Evolutionary conservation across 2,888 invertebrate species (phyloP), one percentile per base, ranked within the genome.

Genomic region (Drosophila subsilvestris): DNA sequence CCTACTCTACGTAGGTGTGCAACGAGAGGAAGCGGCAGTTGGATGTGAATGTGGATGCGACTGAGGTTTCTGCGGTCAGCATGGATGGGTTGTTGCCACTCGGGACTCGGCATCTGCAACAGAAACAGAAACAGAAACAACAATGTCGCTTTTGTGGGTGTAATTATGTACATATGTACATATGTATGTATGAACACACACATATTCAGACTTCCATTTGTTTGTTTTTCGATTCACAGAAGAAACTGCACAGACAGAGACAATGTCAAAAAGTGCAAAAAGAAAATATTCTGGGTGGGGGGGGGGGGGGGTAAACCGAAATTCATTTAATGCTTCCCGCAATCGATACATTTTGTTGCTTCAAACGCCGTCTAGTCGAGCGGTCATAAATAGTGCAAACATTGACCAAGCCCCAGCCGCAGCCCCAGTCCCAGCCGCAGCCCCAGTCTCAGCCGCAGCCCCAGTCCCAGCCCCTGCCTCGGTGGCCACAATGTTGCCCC

Each of bases 61-160:
- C 82, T 86, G 86, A 89, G 83, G 88, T 82, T 90, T 70, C 85
- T 89, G 89, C 76, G 89, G 89, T 89, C 79, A 73, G 79, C 76
- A 87, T 79, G 79, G 62, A 62, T 29, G 49, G 42, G n/a, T 45
- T 42, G 22, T 43, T 48, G 18, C 37, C 48, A 20, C 25, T 25
- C 32, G 37, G 50, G 42, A 51, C 50, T n/a, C 71, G 17, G 17
- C 17, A 22, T 45, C 48, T 43, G 53, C 29, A 37, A 53, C 66
- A 47, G 47, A n/a, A n/a, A n/a, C 60, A 60, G 58, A n/a, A n/a
- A n/a, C n/a, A n/a, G n/a, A n/a, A n/a, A n/a, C 60, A 59, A 73
- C 58, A 74, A 61, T 68, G 59, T 74, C 62, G 54, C 62, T 59
- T 32, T 45, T 74, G 68, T 63, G 58, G 62, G 37, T 68, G 67